Percentiles rank a stretch among this genome's conserved stretches.
Conservation (phyloP, 1,140 invertebrate genomes). For the Melitaea cinxia region DNA sequence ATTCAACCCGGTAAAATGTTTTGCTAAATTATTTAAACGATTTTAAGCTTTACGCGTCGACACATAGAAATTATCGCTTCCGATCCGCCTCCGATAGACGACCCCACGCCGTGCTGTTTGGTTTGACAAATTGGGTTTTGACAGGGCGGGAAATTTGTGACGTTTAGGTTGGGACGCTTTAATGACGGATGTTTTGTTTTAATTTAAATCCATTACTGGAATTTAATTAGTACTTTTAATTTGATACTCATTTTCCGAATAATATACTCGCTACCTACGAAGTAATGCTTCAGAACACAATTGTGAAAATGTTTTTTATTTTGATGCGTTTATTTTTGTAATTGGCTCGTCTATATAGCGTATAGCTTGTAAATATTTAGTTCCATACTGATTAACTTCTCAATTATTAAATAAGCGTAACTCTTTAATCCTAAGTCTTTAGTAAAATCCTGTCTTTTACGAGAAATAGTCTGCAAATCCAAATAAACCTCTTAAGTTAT, state of each 20-base stretch:
- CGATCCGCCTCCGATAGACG: conserved; percentile 37
- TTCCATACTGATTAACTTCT: too few species aligned
- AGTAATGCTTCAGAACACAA: too few species aligned
- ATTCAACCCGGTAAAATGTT: conserved; percentile 33
- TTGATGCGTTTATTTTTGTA: background rate
- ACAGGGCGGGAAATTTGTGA: conserved; percentile 67
- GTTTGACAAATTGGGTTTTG: conserved; percentile 79
- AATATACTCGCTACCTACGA: too few species aligned
- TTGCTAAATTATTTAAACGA: conserved; percentile 42
- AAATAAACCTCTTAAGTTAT: too few species aligned
- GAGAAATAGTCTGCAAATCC: too few species aligned
- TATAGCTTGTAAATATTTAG: too few species aligned
- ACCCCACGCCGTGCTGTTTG: conserved; percentile 67
- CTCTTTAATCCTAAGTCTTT: too few species aligned
- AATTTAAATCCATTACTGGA: conserved; percentile 25
- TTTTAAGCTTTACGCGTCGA: conserved; percentile 51
- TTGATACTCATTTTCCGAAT: background rate
- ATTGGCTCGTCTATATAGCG: too few species aligned
- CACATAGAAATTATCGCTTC: conserved; percentile 49
- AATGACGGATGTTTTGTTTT: conserved; percentile 66
- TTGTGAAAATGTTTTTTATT: too few species aligned
- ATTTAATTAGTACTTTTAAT: background rate
- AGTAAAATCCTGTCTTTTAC: too few species aligned
- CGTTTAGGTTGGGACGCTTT: conserved; percentile 56
- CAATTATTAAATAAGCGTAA: too few species aligned